Evolutionary conservation across 2,888 invertebrate species (phyloP).

Genomic region (Encarsia formosa): DNA sequence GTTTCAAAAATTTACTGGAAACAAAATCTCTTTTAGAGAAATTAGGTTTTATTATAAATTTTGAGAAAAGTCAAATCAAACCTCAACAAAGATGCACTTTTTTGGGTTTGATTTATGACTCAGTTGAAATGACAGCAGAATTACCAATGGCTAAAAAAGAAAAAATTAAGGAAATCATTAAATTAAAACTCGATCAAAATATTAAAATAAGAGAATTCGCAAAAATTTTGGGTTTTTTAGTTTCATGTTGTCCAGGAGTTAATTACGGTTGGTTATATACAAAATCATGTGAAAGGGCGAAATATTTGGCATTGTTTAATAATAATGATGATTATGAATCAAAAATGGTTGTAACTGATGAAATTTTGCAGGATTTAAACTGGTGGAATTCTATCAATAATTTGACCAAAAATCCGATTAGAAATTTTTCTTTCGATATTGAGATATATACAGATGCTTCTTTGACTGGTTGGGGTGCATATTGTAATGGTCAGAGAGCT

Average conservation of each 20-base stretch:
- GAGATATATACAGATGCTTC: constrained; percentile 5
- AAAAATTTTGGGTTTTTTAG: neutral
- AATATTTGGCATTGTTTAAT: neutral
- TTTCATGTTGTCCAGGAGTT: neutral
- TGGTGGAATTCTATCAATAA: constrained; percentile 1
- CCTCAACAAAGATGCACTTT: neutral
- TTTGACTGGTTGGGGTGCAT: neutral
- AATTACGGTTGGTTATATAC: neutral
- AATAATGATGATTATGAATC: neutral
- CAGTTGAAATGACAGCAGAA: neutral
- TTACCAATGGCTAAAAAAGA: neutral
- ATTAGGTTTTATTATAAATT: no score
- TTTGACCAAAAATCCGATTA: neutral
- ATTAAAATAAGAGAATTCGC: neutral
- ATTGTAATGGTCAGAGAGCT: neutral
- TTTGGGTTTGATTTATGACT: neutral
- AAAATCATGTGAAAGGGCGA: neutral
- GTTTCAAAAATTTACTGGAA: neutral
- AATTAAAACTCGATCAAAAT: neutral
- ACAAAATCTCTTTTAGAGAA: neutral
- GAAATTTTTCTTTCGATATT: neutral
- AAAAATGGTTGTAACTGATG: neutral
- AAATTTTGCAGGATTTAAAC: neutral
- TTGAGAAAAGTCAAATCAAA: neutral
- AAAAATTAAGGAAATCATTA: neutral